Percentiles rank a stretch among this genome's conserved stretches.
Conservation (phyloP, 2,797 vertebrate genomes). For the Petrocephalus sullivani region DNA sequence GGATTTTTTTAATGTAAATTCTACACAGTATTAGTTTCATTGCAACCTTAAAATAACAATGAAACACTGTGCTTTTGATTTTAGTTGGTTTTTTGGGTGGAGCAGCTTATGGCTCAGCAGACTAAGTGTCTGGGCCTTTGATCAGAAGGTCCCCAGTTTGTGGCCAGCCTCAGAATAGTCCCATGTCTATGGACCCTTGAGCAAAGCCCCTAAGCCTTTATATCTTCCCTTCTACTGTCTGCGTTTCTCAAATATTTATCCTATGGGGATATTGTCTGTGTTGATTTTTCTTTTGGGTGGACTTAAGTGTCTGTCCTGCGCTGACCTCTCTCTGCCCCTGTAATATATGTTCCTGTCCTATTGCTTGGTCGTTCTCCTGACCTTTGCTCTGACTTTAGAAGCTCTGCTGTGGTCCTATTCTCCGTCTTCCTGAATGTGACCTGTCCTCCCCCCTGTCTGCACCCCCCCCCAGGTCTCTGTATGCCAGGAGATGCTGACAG, state of each 20-base stretch:
- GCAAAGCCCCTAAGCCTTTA: too few species aligned
- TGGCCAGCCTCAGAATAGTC: too few species aligned
- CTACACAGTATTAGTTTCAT: too few species aligned
- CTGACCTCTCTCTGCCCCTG: constrained; percentile 34
- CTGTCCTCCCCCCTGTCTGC: constrained; percentile 34
- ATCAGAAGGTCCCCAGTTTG: too few species aligned
- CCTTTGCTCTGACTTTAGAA: neutral
- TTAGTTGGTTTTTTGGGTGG: too few species aligned
- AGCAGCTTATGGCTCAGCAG: too few species aligned
- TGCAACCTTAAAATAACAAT: too few species aligned
- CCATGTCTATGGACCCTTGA: too few species aligned
- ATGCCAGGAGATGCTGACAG: constrained; percentile 83
- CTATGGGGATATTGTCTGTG: neutral
- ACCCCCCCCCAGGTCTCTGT: constrained; percentile 67
- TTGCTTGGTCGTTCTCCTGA: neutral
- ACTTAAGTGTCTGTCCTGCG: neutral
- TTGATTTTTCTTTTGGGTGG: neutral
- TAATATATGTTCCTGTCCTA: constrained; percentile 18
- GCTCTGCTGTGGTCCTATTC: neutral
- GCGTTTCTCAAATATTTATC: neutral
- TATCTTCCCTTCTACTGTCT: neutral
- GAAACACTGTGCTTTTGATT: too few species aligned
- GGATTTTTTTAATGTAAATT: too few species aligned
- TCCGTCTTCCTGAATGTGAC: constrained; percentile 26
- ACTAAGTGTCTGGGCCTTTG: too few species aligned